Base-by-base conservation (phyloP, 2,113 vertebrate genomes). In the Hipposideros armiger region DNA sequence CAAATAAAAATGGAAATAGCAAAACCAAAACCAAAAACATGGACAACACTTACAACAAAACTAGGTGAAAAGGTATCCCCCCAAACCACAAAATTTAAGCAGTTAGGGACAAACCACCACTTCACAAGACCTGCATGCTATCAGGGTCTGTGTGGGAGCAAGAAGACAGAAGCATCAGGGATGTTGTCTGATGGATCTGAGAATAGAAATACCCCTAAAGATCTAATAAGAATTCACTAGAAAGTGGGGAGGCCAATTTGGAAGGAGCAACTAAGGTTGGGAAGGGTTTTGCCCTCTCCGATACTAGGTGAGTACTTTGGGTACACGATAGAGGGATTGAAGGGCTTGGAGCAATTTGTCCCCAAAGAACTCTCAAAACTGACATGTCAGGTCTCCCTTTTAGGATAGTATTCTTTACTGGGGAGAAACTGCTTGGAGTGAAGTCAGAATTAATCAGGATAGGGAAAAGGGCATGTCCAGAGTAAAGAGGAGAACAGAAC, bases 1-100 rank as follows among this genome's bases (percentile, higher is more conserved):
- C 19, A 70, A 64, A 70, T 94, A 67, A 90, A 96, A 96, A 92
- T 80, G 58, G 32, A 90, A 87, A 90, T 93, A 69, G 28, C 32
- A 92, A 81, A 96, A 73, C 32, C 50, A 89, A 83, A 77, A 91
- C n/a, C 11, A 36, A 36, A 36, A 36, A 36, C 28, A 42, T 58
- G 58, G 20, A 84, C 4, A 89, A 45, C 4, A 69, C 45, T 69
- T 96, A 62, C 7, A 85, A 86, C 20, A 76, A 91, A 96, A 47
- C 54, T 94, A 85, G n/a, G 24, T 91, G 54, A 73, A 10, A 64
- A 2, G 9, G 1, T 83, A 45, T 77, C 30, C n/a, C 52, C 20
- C 56, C 11, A 45, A 36, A 76, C 66, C 24, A 17, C 76, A 54
- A 22, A 40, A 97, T 81, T 81, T 90, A 90, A 95, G 58, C 20